Evolutionary conservation across 1,140 invertebrate genomes (phyloP).

Genomic region (Pseudomyrmex flavicornis): DNA sequence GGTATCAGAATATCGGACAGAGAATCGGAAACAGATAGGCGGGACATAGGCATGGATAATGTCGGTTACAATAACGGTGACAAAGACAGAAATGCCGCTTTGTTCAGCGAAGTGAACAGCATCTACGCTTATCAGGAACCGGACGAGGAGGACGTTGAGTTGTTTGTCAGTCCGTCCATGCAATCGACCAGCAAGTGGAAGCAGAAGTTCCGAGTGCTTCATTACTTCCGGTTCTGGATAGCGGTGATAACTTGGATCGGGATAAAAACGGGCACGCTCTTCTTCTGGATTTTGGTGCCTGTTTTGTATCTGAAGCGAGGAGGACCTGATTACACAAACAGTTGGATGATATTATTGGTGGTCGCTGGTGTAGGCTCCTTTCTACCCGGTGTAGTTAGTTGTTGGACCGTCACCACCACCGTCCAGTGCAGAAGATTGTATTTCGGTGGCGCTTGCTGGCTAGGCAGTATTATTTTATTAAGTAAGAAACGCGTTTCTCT

Average conservation of each 20-base stretch:
- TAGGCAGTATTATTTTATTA: slow-evolving; percentile 42
- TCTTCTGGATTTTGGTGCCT: slow-evolving; percentile 77
- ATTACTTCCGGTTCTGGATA: slow-evolving; percentile 73
- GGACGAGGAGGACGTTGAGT: slow-evolving; percentile 73
- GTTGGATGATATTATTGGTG: slow-evolving; percentile 8
- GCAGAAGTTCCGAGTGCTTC: slow-evolving; percentile 68
- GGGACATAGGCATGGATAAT: slow-evolving; percentile 39
- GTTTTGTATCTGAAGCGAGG: slow-evolving; percentile 60
- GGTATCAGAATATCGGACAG: slow-evolving; percentile 47
- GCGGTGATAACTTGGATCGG: slow-evolving; percentile 68
- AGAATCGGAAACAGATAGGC: slow-evolving; percentile 37
- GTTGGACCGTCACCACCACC: slow-evolving; percentile 14
- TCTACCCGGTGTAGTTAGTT: slow-evolving; percentile 41
- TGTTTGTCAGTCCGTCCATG: slow-evolving; percentile 67
- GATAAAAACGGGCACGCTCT: slow-evolving; percentile 68
- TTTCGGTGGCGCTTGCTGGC: slow-evolving; percentile 61
- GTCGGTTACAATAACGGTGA: slow-evolving; percentile 23
- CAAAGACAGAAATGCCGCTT: neutral
- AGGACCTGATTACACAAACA: neutral
- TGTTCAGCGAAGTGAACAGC: slow-evolving; percentile 51
- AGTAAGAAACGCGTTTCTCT: slow-evolving; percentile 6
- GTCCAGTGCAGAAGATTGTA: slow-evolving; percentile 60
- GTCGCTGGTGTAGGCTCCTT: slow-evolving; percentile 52
- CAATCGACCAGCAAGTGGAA: slow-evolving; percentile 61
- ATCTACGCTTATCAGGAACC: slow-evolving; percentile 69